These are phyloP conservation scores for Amiota minor DNA, from an alignment of 2,888 invertebrate genomes.

Conservation along the genomic window DNA sequence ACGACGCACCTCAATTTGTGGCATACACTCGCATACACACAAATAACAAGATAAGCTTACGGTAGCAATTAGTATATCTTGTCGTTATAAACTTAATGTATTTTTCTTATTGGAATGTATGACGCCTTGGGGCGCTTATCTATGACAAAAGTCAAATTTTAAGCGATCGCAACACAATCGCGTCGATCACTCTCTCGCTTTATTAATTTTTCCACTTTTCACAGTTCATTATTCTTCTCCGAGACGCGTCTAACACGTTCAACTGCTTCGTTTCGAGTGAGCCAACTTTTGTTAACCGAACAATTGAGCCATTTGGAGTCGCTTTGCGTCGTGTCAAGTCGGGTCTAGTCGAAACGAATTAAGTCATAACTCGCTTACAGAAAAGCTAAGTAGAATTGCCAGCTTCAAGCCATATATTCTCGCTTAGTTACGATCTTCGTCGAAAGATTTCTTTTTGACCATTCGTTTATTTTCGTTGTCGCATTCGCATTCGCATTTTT, in stretches of 20 bases:
- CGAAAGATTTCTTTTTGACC: no score
- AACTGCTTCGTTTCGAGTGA: slow-evolving; percentile 60
- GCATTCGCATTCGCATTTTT: slow-evolving; percentile 30
- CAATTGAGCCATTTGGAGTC: no score
- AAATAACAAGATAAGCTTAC: not conserved
- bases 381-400: no score
- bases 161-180: slow-evolving; percentile 10
- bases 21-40: not conserved
- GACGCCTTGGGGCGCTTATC: slow-evolving; percentile 1
- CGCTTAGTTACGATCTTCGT: slow-evolving; percentile 1
- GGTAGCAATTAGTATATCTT: no score
- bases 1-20: slow-evolving; percentile 41
- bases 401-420: slow-evolving; percentile 28
- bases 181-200: not conserved
- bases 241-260: slow-evolving; percentile 50
- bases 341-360: slow-evolving; percentile 36
- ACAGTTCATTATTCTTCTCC: not conserved
- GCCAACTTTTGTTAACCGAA: slow-evolving; percentile 8
- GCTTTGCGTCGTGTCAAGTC: slow-evolving; percentile 15
- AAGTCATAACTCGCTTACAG: no score
- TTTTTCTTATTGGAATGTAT: slow-evolving; percentile 11
- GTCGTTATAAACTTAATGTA: not conserved
- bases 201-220: not conserved
- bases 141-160: slow-evolving; percentile 20
- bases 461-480: slow-evolving; percentile 31